Base-by-base conservation (phyloP, 2,888 invertebrate genomes). In the Xestia xanthographa region DNA sequence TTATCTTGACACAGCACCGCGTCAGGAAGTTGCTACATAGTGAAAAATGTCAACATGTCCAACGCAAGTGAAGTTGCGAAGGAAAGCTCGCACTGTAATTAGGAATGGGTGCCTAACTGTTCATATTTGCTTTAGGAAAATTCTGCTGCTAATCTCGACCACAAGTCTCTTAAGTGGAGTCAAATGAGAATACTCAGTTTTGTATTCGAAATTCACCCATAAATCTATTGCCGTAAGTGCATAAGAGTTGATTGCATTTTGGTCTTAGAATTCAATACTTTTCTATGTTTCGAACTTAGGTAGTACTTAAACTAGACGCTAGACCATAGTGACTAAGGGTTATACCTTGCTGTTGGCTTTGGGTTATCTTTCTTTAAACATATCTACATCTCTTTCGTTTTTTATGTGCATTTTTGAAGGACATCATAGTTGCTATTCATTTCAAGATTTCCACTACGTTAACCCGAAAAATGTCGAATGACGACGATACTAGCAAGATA, bases 21-120 rank as follows among this genome's bases (percentile, higher is more conserved):
- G 45, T 68, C 66, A 14, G 60, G 66, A 84, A 62, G 69, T 83
- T 83, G 69, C 8, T 63, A 74, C 72, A 85, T 45, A 38, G 41
- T 65, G 63, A 72, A 76, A 69, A 73, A 85, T 85, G 74, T 75
- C 77, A 77, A 80, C 82, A 77, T 63, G 29, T 12, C 43, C 69
- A 68, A 45, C 43, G 56, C 65, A 76, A 43, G 34, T 29, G 26
- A 63, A 48, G 70, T 82, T 82, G 67, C 77, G 56, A 86, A 82
- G 67, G 60, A 85, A 85, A 82, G 63, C 77, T 67, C 8, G 22
- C 2, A 56, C 50, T 74, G 66, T 66, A 26, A 56, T 74, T 80
- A 74, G 9, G 12, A 45, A 50, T 69, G 69, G 69, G 6, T 11
- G 50, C n/a, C 43, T 67, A 50, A 83, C 43, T 63, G 58, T 65